A percentile compares a stretch with the other conserved stretches of the same genome.
Evolutionary conservation across 2,797 vertebrate species (phyloP).

Genomic region (Fistularia tabacaria): DNA sequence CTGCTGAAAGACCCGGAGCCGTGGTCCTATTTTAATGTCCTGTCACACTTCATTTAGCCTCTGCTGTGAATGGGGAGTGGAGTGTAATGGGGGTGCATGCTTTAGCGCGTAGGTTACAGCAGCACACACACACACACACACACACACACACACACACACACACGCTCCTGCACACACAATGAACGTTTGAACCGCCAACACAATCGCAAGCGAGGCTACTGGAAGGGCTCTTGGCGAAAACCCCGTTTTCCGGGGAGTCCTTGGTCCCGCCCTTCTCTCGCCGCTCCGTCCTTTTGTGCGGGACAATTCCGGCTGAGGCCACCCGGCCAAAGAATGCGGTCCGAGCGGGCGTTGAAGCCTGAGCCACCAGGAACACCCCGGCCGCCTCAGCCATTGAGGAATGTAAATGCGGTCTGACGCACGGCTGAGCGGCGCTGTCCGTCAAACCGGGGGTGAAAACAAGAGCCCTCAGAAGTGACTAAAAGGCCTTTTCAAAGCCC

Average conservation of each 20-base stretch:
- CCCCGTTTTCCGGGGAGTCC: neutral
- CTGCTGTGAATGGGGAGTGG: slow-evolving; percentile 30
- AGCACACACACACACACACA: slow-evolving; percentile 12
- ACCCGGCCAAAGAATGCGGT: slow-evolving; percentile 48
- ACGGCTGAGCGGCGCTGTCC: slow-evolving; percentile 27
- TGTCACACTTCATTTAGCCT: slow-evolving; percentile 60
- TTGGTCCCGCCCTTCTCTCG: neutral
- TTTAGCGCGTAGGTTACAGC: slow-evolving; percentile 20
- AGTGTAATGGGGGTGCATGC: slow-evolving; percentile 26
- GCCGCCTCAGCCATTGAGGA: slow-evolving; percentile 24
- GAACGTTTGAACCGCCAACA: too few species aligned
- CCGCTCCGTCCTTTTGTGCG: slow-evolving; percentile 22
- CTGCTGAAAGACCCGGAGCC: slow-evolving; percentile 16
- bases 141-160: slow-evolving; percentile 5
- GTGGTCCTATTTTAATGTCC: slow-evolving; percentile 45
- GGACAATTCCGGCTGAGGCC: slow-evolving; percentile 40
- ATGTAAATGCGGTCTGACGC: slow-evolving; percentile 42
- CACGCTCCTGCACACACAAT: too few species aligned
- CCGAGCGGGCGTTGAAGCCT: slow-evolving; percentile 37
- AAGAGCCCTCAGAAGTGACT: slow-evolving; percentile 29
- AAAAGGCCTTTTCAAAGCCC: slow-evolving; percentile 43
- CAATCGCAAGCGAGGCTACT: neutral
- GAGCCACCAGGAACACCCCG: slow-evolving; percentile 35
- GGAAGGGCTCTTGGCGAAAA: neutral
- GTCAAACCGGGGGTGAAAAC: slow-evolving; percentile 30